phyloP scores from a whole-genome alignment of 2,113 vertebrate genomes.

The Loxodonta africana region DNA sequence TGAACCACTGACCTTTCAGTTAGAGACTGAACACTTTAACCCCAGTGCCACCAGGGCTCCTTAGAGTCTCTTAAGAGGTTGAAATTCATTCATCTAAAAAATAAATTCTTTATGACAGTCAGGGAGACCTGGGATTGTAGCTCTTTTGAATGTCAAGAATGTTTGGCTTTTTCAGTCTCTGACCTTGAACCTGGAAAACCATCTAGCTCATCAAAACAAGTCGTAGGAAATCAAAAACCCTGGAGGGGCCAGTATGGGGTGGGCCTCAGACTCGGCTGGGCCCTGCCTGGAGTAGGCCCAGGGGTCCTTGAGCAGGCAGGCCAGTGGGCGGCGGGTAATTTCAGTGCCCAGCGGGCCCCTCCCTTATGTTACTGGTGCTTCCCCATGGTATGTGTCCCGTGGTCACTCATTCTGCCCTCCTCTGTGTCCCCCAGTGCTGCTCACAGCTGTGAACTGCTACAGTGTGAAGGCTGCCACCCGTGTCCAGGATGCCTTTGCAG shows the following conservation, averaged over 20 bases:
- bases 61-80: neutral
- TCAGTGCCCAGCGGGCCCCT: no score
- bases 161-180: neutral
- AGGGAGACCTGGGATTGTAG: neutral
- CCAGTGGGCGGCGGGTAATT: no score
- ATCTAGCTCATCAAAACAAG: neutral
- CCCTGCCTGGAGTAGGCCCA: neutral
- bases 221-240: neutral
- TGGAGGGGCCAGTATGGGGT: no score
- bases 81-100: neutral
- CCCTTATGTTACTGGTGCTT: no score
- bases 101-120: neutral
- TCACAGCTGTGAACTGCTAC: constrained; percentile 98
- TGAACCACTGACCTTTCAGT: no score
- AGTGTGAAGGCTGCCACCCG: constrained; percentile 97
- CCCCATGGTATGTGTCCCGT: neutral
- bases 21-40: no score
- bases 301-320: no score
- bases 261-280: no score
- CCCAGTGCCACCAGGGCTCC: no score
- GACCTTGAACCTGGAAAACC: neutral
- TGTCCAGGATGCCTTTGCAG: constrained; percentile 97
- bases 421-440: constrained; percentile 90
- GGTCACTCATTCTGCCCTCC: neutral
- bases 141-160: neutral